Conservation (phyloP, 2,888 invertebrate genomes). For the Pollenia angustigena region DNA sequence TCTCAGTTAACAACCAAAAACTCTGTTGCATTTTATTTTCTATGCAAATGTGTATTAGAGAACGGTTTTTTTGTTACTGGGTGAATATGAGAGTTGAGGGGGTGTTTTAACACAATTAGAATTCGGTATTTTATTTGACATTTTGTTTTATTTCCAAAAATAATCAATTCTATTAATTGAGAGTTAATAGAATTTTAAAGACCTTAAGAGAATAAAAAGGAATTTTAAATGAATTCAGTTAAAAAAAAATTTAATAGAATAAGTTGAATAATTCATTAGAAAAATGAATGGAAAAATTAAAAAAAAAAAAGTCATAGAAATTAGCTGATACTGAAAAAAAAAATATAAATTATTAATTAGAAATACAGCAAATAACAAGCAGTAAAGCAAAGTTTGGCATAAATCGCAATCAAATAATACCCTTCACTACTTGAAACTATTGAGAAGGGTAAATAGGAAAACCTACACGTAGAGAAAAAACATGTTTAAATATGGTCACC, state of each 20-base stretch:
- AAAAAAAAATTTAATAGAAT: not conserved
- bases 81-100: not conserved
- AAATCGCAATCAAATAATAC: too few species aligned
- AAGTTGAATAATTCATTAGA: not conserved
- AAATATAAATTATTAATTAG: too few species aligned
- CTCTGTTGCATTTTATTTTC: constrained; percentile 56
- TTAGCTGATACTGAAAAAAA: too few species aligned
- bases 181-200: constrained; percentile 52
- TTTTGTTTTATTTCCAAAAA: constrained; percentile 7
- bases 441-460: too few species aligned
- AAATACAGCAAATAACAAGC: too few species aligned
- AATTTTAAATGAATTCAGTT: constrained; percentile 15
- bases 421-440: too few species aligned
- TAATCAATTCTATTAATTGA: constrained; percentile 50
- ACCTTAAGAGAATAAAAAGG: constrained; percentile 2
- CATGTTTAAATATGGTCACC: too few species aligned
- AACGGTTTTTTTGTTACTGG: not conserved
- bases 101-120: constrained; percentile 38
- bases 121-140: constrained; percentile 14
- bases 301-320: too few species aligned
- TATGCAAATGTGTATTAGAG: not conserved
- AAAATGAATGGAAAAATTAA: too few species aligned
- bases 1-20: constrained; percentile 15
- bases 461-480: too few species aligned
- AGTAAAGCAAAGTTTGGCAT: too few species aligned